These are phyloP conservation scores for Barbus barbus DNA, from an alignment of 2,113 vertebrate genomes.

Conservation along the genomic window DNA sequence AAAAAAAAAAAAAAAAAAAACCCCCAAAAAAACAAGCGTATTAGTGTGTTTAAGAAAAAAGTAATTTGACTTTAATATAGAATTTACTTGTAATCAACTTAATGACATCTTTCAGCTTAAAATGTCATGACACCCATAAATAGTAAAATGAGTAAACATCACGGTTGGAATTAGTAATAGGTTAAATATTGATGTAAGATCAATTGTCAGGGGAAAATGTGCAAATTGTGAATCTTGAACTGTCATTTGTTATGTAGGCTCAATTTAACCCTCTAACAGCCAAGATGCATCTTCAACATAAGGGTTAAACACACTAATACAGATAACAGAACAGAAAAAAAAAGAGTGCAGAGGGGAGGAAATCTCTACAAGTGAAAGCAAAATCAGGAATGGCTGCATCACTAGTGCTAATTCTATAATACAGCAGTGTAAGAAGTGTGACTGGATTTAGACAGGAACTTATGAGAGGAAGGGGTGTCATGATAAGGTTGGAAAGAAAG, in stretches of 20 bases:
- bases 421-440: background rate
- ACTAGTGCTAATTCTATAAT: background rate
- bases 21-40: background rate
- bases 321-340: background rate
- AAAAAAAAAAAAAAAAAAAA: background rate
- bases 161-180: background rate
- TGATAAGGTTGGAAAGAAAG: background rate
- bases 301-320: constrained; percentile 29
- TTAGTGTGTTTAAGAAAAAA: constrained; percentile 7
- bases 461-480: background rate
- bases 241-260: background rate
- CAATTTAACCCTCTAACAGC: background rate
- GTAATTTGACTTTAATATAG: background rate
- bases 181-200: background rate
- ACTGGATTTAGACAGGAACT: background rate
- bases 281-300: background rate
- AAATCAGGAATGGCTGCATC: constrained; percentile 8
- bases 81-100: background rate
- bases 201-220: background rate
- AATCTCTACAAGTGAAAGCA: constrained; percentile 50
- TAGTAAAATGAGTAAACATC: background rate
- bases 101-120: background rate
- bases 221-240: background rate
- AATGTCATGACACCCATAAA: background rate
- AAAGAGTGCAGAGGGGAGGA: constrained; percentile 60